Conservation (phyloP, 2,888 invertebrate genomes). For the Serripes groenlandicus region DNA sequence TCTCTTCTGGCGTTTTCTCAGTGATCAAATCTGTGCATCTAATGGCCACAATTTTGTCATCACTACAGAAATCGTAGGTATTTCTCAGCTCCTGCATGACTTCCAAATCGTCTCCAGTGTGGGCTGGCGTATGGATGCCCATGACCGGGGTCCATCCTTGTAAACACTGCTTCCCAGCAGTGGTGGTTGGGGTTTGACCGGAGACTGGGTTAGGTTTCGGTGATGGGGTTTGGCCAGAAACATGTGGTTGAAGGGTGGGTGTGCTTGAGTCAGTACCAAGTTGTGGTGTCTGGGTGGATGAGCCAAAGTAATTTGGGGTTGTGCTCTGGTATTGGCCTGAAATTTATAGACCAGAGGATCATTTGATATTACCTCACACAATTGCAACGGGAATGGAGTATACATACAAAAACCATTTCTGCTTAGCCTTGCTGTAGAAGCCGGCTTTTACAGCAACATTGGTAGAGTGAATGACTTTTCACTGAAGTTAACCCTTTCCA, state of each 20-base stretch:
- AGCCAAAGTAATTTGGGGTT: not conserved
- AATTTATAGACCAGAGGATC: not conserved
- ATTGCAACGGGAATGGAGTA: too few relatives aligned
- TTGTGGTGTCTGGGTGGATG: slow-evolving; percentile 40
- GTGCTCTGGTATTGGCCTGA: not conserved
- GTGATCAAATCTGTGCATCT: slow-evolving; percentile 65
- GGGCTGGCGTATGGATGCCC: slow-evolving; percentile 69
- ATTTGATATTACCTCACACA: too few relatives aligned
- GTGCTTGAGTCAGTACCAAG: slow-evolving; percentile 24
- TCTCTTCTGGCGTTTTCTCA: slow-evolving; percentile 53
- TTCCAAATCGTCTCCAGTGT: slow-evolving; percentile 74
- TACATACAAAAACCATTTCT: too few relatives aligned
- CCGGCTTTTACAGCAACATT: too few relatives aligned
- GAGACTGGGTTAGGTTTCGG: slow-evolving; percentile 16
- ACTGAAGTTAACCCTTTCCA: too few relatives aligned
- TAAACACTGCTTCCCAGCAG: slow-evolving; percentile 62
- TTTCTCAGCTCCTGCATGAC: slow-evolving; percentile 65
- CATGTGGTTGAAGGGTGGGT: slow-evolving; percentile 25
- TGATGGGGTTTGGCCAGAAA: slow-evolving; percentile 28
- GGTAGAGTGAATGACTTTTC: too few relatives aligned
- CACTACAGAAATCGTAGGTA: slow-evolving; percentile 74
- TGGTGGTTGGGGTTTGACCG: slow-evolving; percentile 50
- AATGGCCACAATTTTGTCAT: slow-evolving; percentile 66
- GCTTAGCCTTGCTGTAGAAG: too few relatives aligned
- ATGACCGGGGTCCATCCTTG: slow-evolving; percentile 77